These are phyloP conservation scores for Ectropis grisescens DNA, from an alignment of 1,140 invertebrate species.

Conservation along the genomic window DNA sequence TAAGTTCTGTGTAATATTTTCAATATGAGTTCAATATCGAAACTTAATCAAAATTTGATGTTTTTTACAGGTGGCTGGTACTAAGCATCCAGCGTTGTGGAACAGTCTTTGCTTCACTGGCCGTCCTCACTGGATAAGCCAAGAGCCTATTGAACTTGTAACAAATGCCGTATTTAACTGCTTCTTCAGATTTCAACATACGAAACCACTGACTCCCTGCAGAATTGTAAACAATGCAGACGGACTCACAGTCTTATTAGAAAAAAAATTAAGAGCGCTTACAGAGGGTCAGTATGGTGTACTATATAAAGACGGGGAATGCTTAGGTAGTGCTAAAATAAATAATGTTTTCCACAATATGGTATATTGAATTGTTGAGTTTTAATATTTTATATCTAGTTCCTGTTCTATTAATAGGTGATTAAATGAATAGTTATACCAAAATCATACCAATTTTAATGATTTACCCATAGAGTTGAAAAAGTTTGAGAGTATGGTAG, in stretches of 20 bases:
- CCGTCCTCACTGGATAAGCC: constrained; percentile 86
- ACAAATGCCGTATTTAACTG: constrained; percentile 71
- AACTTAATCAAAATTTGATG: no score
- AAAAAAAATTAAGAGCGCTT: constrained; percentile 79
- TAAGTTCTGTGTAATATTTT: no score
- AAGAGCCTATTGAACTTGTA: constrained; percentile 70
- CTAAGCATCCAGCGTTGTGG: constrained; percentile 84
- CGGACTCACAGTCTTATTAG: constrained; percentile 75
- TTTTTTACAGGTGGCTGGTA: constrained; percentile 76
- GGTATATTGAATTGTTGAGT: constrained; percentile 16
- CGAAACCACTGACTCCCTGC: constrained; percentile 78
- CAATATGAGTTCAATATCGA: no score
- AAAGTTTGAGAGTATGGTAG: no score
- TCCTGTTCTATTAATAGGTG: no score
- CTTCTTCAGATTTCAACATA: constrained; percentile 91
- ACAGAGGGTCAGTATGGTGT: constrained; percentile 92
- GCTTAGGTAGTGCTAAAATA: constrained; percentile 91
- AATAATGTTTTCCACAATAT: constrained; percentile 64
- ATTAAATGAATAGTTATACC: no score
- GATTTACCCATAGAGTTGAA: no score
- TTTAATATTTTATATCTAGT: no score
- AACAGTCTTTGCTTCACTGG: constrained; percentile 75
- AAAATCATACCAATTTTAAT: no score
- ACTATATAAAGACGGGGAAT: constrained; percentile 86
- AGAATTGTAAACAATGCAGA: constrained; percentile 66